Conservation (phyloP, 2,797 vertebrate genomes). For the Ataeniobius toweri region DNA sequence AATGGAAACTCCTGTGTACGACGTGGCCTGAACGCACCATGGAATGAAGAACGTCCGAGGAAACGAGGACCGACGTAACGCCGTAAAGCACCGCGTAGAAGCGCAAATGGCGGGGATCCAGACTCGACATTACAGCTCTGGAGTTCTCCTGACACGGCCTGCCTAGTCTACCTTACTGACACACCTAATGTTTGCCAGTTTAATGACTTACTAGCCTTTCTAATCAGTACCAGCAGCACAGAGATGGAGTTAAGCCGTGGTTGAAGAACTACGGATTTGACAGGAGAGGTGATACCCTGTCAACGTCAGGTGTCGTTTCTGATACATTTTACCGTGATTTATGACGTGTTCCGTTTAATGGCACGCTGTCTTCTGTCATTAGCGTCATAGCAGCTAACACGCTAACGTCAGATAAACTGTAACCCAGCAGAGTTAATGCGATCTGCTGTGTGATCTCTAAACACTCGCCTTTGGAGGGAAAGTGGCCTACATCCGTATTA, state of each 20-base stretch:
- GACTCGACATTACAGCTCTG: not conserved
- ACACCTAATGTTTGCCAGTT: not conserved
- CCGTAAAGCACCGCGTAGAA: not conserved
- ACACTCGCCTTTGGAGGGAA: constrained; percentile 35
- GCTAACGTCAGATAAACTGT: constrained; percentile 41
- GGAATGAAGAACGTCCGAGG: no score
- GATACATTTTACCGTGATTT: not conserved
- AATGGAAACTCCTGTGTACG: not conserved
- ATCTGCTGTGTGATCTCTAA: constrained; percentile 37
- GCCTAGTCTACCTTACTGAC: not conserved
- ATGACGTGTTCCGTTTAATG: not conserved
- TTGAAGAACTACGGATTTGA: not conserved
- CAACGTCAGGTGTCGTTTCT: constrained; percentile 31
- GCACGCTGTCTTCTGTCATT: not conserved
- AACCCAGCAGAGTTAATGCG: constrained; percentile 25
- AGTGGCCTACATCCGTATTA: constrained; percentile 45
- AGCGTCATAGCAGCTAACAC: constrained; percentile 41
- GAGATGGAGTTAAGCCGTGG: not conserved
- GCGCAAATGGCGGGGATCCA: not conserved
- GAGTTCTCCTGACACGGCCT: not conserved
- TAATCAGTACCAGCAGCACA: not conserved
- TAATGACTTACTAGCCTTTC: not conserved
- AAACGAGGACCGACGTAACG: no score
- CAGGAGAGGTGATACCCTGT: not conserved
- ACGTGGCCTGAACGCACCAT: no score